Percentiles rank a stretch among this genome's conserved stretches.
phyloP scores from a whole-genome alignment of 2,113 vertebrate genomes.

The Hirundichthys speculiger region DNA sequence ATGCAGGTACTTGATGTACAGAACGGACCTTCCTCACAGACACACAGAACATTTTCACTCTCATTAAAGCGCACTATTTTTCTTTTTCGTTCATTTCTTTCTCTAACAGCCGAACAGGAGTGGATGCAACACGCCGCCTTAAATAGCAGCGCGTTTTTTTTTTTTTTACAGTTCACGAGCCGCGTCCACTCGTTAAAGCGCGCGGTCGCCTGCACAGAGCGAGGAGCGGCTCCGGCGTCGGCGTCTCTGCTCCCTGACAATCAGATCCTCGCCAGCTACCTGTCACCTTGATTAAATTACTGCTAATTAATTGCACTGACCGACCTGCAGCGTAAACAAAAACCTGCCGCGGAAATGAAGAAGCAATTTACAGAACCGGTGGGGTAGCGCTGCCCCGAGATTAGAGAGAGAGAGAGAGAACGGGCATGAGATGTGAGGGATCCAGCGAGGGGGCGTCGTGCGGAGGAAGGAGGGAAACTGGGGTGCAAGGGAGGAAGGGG shows the following conservation, averaged over 20 bases:
- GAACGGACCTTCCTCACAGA: too few species aligned
- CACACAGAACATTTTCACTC: too few species aligned
- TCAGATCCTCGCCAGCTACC: too few species aligned
- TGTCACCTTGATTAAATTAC: constrained; percentile 72
- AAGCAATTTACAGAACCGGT: constrained; percentile 71
- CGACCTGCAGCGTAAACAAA: constrained; percentile 77
- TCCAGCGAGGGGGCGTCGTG: background rate
- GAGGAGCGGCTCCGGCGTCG: background rate
- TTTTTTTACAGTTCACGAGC: constrained; percentile 24
- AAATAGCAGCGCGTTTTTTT: background rate
- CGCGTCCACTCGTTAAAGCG: constrained; percentile 32
- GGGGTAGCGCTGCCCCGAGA: too few species aligned
- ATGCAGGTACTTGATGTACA: constrained; percentile 86
- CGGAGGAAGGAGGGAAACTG: constrained; percentile 22
- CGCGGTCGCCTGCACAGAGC: constrained; percentile 25
- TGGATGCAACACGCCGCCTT: background rate
- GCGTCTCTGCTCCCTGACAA: constrained; percentile 29
- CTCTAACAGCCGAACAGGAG: constrained; percentile 13
- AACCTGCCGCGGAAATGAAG: constrained; percentile 62
- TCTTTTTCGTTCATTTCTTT: constrained; percentile 14
- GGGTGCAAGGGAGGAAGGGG: constrained; percentile 18
- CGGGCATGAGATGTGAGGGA: constrained; percentile 58
- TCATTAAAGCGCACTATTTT: constrained; percentile 16
- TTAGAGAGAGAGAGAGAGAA: constrained; percentile 57
- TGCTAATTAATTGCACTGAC: constrained; percentile 68